Evolutionary conservation across 2,888 invertebrate genomes (phyloP), one percentile per base, ranked within the genome.

Genomic region (Emmelina monodactyla): DNA sequence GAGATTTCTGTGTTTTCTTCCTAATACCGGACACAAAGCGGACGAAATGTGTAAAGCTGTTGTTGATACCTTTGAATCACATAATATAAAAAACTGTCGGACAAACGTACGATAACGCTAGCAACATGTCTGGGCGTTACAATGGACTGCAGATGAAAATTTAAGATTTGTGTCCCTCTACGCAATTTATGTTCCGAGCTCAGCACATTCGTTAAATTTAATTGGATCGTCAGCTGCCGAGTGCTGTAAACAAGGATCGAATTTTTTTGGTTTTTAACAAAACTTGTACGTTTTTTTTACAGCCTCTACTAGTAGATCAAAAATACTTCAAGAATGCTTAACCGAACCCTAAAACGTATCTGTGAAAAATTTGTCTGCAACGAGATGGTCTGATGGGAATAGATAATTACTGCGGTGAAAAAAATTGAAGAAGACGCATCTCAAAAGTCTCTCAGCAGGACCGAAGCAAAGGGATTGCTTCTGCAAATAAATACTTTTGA

Each of bases 31-130:
- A 16, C 58, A 60, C 44, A 53, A 49, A 43, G 37, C 51, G 28
- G 31, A 58, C 42, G 45, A 59, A 36, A 40, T 61, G 36, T 37
- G 41, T n/a, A 39, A 44, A 2, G 37, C 39, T 29, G 34, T 42
- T 37, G 28, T 40, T 19, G 34, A 32, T 19, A 32, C 37, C 37
- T 40, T 40, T 2, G 35, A 9, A 7, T 32, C 22, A 45, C 45
- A 54, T 33, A 31, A 43, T 29, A 48, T 53, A 34, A 32, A 39
- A 42, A 38, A 45, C 39, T 50, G 41, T 29, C 28, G 55, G 53
- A 7, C 52, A 57, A 36, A 43, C 43, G 28, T 53, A 53, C 39
- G 53, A 55, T 44, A 57, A 55, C 47, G 52, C 56, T 9, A 40
- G 45, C 22, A 52, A 55, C 43, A 56, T 57, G 53, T 40, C 49